Conservation (phyloP, 2,888 invertebrate species). For the Nemotelus nigrinus region DNA sequence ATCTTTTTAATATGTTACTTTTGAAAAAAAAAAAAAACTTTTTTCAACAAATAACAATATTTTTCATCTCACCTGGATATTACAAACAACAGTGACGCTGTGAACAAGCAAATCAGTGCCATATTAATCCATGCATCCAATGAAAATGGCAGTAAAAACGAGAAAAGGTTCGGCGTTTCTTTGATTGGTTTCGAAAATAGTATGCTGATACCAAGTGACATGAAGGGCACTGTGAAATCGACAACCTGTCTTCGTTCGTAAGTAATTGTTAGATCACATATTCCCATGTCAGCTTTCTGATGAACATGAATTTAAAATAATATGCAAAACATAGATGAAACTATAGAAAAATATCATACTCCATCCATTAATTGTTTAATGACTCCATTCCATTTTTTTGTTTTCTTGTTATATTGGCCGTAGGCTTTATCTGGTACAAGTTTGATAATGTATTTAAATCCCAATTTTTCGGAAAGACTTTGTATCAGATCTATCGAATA, state of each 20-base stretch:
- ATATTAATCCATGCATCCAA: slow-evolving; percentile 91
- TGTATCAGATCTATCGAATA: slow-evolving; percentile 91
- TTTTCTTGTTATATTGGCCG: slow-evolving; percentile 75
- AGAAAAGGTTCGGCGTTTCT: slow-evolving; percentile 83
- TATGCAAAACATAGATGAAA: too few species aligned
- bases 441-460: slow-evolving; percentile 77
- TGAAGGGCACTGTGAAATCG: slow-evolving; percentile 97
- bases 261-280: slow-evolving; percentile 96
- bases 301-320: not conserved
- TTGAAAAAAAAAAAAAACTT: not conserved
- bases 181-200: slow-evolving; percentile 82
- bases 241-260: slow-evolving; percentile 86
- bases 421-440: slow-evolving; percentile 77
- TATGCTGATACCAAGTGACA: slow-evolving; percentile 95
- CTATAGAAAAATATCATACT: slow-evolving; percentile 68
- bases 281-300: slow-evolving; percentile 82
- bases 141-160: slow-evolving; percentile 88
- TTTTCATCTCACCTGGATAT: slow-evolving; percentile 72
- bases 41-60: not conserved
- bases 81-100: slow-evolving; percentile 83
- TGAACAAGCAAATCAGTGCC: slow-evolving; percentile 84
- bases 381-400: slow-evolving; percentile 82
- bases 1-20: too few species aligned
- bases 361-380: slow-evolving; percentile 78
- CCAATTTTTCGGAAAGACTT: slow-evolving; percentile 76